Percentiles rank a stretch among this genome's conserved stretches.
Conservation (phyloP, 2,797 vertebrate genomes). For the Oryzias sinensis region DNA sequence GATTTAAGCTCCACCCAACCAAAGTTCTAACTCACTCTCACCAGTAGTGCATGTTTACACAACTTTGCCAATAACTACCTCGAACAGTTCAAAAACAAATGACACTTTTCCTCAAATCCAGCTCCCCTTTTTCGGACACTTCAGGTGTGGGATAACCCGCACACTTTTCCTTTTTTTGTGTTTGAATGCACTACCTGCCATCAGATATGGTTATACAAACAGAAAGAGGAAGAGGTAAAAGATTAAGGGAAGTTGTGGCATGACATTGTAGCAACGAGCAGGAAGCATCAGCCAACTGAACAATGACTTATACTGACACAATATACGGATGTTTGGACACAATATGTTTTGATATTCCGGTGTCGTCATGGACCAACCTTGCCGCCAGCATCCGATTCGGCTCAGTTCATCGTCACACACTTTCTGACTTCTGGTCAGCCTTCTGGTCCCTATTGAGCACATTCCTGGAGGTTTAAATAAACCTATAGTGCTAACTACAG, state of each 20-base stretch:
- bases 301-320: not conserved
- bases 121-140: not conserved
- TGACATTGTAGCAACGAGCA: conserved; percentile 4
- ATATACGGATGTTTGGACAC: too few relatives aligned
- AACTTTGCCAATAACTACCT: not conserved
- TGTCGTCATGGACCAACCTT: too few relatives aligned
- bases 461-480: too few relatives aligned
- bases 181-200: not conserved
- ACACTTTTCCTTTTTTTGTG: not conserved
- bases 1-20: conserved; percentile 27
- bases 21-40: not conserved
- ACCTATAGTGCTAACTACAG: too few relatives aligned
- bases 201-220: not conserved
- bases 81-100: not conserved
- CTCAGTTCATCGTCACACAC: too few relatives aligned
- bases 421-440: too few relatives aligned
- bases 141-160: too few relatives aligned
- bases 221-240: conserved; percentile 19
- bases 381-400: too few relatives aligned
- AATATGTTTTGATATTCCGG: too few relatives aligned
- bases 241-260: conserved; percentile 14
- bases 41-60: conserved; percentile 4
- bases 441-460: too few relatives aligned
- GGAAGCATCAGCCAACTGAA: conserved; percentile 17
- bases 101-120: not conserved